These are phyloP conservation scores for Latrodectus hesperus DNA, from an alignment of 2,888 invertebrate genomes.

Conservation along the genomic window DNA sequence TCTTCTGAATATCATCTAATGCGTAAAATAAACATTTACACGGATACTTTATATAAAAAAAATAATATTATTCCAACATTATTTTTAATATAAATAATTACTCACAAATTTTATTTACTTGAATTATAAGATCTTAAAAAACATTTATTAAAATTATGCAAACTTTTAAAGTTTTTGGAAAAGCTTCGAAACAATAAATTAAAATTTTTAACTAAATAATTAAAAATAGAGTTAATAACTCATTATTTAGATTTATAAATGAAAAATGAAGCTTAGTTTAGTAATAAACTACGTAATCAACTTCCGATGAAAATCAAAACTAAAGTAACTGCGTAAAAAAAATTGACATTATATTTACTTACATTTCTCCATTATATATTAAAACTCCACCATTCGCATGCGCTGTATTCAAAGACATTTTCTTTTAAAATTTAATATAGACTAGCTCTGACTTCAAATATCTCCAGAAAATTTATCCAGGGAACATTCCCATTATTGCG, in stretches of 20 bases:
- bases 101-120: background rate
- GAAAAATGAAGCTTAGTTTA: background rate
- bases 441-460: no score
- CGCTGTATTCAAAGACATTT: constrained; percentile 66
- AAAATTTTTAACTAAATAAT: background rate
- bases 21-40: no score
- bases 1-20: no score
- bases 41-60: no score
- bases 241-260: background rate
- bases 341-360: constrained; percentile 77
- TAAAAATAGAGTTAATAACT: background rate
- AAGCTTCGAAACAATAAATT: background rate
- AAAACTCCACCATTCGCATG: constrained; percentile 84
- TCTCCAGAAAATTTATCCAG: no score
- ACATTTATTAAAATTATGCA: background rate
- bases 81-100: background rate
- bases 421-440: background rate
- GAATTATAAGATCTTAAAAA: no score
- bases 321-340: constrained; percentile 34
- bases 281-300: background rate
- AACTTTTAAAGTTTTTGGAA: background rate
- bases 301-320: background rate
- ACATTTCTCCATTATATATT: constrained; percentile 97
- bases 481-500: no score
- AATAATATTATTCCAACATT: background rate